Base-by-base conservation (phyloP, 2,888 invertebrate species). In the Bursaphelenchus okinawaensis region DNA sequence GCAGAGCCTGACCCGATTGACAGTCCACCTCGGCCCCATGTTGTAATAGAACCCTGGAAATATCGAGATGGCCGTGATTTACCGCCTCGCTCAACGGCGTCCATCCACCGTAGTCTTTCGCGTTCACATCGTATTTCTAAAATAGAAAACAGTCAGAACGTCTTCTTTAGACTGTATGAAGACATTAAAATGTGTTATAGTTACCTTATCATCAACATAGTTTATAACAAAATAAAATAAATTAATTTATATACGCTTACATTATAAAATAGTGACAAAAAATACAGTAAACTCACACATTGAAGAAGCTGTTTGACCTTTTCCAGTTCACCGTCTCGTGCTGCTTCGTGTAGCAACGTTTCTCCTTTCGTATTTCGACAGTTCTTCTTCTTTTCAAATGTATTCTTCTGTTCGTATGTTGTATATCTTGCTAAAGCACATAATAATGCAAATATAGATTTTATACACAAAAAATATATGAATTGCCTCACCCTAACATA, bases 51-150 rank as follows among this genome's bases (percentile, higher is more conserved):
- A 72, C 26, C 7, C 62, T 62, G 7, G 68, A 73, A 28, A 70
- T 70, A 9, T 63, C 60, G 24, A 64, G 24, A 16, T 67, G n/a
- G 3, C 63, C 57, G 29, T 68, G 57, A 7, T 56, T 59, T 1
- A 75, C 73, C 9, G 76, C 76, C 63, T 76, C 76, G 20, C 65
- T 60, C n/a, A 76, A 66, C 3, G 76, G 76, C 22, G 75, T 74
- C 76, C 76, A 76, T 2, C 74, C 73, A 26, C 68, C 76, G 28
- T 73, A 56, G 28, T 76, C 76, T 23, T 54, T 55, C 6, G 67
- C 69, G 57, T 76, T 69, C 52, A 76, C 72, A 27, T 73, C 51
- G 62, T 71, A 76, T 19, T 72, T 72, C 74, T 74, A 31, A 22
- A 56, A 54, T 6, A 23, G 8, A 54, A 4, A 40, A 40, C 16